phyloP scores from a whole-genome alignment of 2,888 invertebrate species.

The Ophion ventricosus region DNA sequence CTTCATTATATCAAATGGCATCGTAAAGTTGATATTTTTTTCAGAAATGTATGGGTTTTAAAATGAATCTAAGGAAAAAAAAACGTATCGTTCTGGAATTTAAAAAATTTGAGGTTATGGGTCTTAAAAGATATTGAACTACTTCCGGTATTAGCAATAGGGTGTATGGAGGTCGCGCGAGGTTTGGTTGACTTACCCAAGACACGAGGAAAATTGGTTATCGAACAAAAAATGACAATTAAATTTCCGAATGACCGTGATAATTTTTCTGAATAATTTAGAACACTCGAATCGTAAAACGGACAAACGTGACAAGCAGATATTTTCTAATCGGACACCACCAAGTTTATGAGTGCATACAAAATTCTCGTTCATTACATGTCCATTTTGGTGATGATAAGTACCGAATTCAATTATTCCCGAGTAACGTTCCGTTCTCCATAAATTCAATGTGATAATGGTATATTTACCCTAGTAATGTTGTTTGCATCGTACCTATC shows the following conservation, averaged over 20 bases:
- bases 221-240: background rate
- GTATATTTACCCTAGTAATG: background rate
- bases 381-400: too few relatives aligned
- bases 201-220: background rate
- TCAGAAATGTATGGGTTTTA: background rate
- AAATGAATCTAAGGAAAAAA: background rate
- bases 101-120: background rate
- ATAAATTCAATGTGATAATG: background rate
- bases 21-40: background rate
- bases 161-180: background rate
- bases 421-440: background rate
- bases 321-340: too few relatives aligned
- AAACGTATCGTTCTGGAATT: background rate
- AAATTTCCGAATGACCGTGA: background rate
- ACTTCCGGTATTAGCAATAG: background rate
- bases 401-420: too few relatives aligned
- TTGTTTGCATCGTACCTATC: background rate
- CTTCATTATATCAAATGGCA: too few relatives aligned
- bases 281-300: too few relatives aligned
- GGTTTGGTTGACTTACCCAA: background rate
- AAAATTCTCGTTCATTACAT: too few relatives aligned
- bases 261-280: background rate
- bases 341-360: too few relatives aligned
- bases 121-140: background rate
- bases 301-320: too few relatives aligned